A percentile compares a stretch with the other conserved stretches of the same genome.
These are phyloP conservation scores for Micropoecilia bifurca DNA, from an alignment of 2,797 vertebrate genomes.

Conservation along the genomic window DNA sequence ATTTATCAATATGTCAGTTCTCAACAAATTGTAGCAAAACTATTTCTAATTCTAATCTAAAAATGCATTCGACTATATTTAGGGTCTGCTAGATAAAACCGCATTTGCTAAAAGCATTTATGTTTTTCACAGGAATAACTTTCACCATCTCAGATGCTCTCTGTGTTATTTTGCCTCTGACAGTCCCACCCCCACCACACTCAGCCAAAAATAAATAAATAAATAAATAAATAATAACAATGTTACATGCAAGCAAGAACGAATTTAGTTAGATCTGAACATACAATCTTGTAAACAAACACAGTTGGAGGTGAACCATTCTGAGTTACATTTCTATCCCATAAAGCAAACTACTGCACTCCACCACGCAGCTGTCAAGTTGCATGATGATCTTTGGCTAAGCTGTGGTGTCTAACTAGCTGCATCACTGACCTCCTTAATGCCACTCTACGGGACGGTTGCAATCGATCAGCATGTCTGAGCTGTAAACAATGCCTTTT, in stretches of 20 bases:
- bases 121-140: not conserved
- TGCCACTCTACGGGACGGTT: constrained; percentile 48
- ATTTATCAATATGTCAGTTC: not conserved
- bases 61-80: not conserved
- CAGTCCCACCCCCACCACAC: too few relatives aligned
- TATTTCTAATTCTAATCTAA: not conserved
- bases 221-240: too few relatives aligned
- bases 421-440: constrained; percentile 70
- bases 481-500: constrained; percentile 43
- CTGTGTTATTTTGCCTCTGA: not conserved
- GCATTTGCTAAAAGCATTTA: not conserved
- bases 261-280: not conserved
- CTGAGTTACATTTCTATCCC: not conserved
- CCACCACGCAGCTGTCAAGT: constrained; percentile 16
- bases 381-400: constrained; percentile 53
- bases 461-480: constrained; percentile 46
- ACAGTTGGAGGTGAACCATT: not conserved
- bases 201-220: too few relatives aligned
- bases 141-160: not conserved
- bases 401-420: constrained; percentile 62
- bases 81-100: too few relatives aligned
- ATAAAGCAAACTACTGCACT: constrained; percentile 11
- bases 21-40: not conserved
- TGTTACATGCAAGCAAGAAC: not conserved
- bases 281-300: not conserved